These are phyloP conservation scores for Octodon degus DNA, from an alignment of 2,113 vertebrate species.

Conservation along the genomic window DNA sequence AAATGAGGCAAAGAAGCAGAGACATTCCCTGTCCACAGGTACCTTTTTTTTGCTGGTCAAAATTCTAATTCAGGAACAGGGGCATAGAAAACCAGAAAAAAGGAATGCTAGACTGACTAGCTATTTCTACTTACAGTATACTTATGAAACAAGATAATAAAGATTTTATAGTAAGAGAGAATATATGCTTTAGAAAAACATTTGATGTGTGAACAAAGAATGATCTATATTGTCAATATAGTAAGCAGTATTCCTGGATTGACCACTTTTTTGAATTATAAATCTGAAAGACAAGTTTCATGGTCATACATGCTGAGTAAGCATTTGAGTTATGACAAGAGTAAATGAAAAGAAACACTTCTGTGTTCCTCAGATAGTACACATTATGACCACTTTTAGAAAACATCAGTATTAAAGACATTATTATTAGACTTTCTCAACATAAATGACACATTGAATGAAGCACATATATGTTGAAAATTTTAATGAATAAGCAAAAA, in stretches of 20 bases:
- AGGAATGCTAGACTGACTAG: slow-evolving; percentile 86
- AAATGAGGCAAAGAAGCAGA: fast-evolving
- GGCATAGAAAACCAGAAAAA: slow-evolving; percentile 85
- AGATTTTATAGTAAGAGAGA: slow-evolving; percentile 87
- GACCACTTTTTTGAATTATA: background rate
- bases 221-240: background rate
- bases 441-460: background rate
- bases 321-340: background rate
- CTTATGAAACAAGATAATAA: slow-evolving; percentile 86
- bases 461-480: background rate
- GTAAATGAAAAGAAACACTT: slow-evolving; percentile 68
- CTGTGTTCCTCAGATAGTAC: background rate
- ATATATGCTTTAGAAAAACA: slow-evolving; percentile 72
- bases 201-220: background rate
- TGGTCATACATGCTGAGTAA: background rate
- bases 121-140: slow-evolving; percentile 85
- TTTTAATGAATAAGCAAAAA: background rate
- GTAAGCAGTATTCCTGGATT: background rate
- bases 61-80: slow-evolving; percentile 81
- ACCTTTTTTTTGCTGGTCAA: slow-evolving; percentile 82
- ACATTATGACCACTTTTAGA: background rate
- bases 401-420: background rate
- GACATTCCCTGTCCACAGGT: no score
- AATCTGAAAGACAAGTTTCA: background rate
- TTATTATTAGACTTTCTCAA: background rate